Conservation (phyloP, 2,888 invertebrate species). For the Frankliniella intonsa region DNA sequence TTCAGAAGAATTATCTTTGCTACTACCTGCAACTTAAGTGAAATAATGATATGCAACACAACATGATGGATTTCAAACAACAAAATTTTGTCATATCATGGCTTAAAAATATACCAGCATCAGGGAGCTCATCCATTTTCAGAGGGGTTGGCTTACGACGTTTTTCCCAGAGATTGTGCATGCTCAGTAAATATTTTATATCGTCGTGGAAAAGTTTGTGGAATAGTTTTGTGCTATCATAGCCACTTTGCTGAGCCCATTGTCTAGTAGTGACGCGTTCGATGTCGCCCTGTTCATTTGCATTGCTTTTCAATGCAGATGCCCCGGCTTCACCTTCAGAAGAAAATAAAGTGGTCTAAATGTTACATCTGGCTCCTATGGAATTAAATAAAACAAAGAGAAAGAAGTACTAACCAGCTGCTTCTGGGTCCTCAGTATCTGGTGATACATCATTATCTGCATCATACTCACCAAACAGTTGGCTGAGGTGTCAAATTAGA, state of each 20-base stretch:
- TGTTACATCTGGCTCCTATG: not conserved
- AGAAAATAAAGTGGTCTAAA: slow-evolving; percentile 20
- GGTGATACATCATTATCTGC: slow-evolving; percentile 96
- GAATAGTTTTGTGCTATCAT: slow-evolving; percentile 80
- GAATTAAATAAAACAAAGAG: not conserved
- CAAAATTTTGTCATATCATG: slow-evolving; percentile 20
- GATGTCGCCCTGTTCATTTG: slow-evolving; percentile 53
- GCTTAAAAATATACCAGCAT: slow-evolving; percentile 44
- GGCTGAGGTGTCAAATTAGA: slow-evolving; percentile 54
- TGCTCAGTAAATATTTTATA: slow-evolving; percentile 86
- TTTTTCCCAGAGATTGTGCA: slow-evolving; percentile 94
- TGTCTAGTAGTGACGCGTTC: slow-evolving; percentile 67
- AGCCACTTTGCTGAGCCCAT: slow-evolving; percentile 82
- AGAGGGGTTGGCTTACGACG: slow-evolving; percentile 79
- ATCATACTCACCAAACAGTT: slow-evolving; percentile 94
- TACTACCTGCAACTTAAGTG: slow-evolving; percentile 50
- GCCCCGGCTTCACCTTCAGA: slow-evolving; percentile 54
- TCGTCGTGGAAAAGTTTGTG: slow-evolving; percentile 92
- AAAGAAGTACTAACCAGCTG: slow-evolving; percentile 54
- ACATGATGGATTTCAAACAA: slow-evolving; percentile 37
- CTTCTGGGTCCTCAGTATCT: slow-evolving; percentile 92
- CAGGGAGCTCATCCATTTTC: slow-evolving; percentile 59
- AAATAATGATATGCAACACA: slow-evolving; percentile 29
- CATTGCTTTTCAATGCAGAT: slow-evolving; percentile 52
- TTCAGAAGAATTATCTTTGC: slow-evolving; percentile 49